phyloP scores from a whole-genome alignment of 1,140 invertebrate species.

The Phenacoccus solenopsis region DNA sequence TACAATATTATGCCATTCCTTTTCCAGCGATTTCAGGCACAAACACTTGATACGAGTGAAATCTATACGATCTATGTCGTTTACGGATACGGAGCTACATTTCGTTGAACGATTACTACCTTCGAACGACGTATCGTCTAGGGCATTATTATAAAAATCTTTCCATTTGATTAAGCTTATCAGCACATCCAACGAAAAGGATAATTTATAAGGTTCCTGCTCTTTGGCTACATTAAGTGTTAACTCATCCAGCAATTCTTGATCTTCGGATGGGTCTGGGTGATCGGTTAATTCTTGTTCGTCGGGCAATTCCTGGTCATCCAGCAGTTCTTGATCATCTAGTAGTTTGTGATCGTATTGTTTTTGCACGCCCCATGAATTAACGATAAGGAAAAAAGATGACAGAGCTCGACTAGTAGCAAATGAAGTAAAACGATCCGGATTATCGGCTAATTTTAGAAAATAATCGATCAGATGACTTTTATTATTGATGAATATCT shows the following conservation, averaged over 20 bases:
- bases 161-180: constrained; percentile 77
- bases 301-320: no score
- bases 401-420: constrained; percentile 62
- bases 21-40: constrained; percentile 68
- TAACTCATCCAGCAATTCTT: constrained; percentile 58
- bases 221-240: constrained; percentile 36
- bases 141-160: constrained; percentile 63
- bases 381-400: constrained; percentile 68
- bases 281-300: no score
- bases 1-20: constrained; percentile 65
- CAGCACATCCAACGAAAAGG: constrained; percentile 69
- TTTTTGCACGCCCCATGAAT: constrained; percentile 46
- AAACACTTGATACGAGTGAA: constrained; percentile 63
- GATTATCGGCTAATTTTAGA: constrained; percentile 58
- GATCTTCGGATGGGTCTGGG: no score
- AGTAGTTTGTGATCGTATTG: neutral
- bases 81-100: constrained; percentile 53
- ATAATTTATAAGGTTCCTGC: constrained; percentile 53
- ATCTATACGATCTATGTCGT: constrained; percentile 64
- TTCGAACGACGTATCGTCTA: constrained; percentile 46
- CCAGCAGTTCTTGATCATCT: neutral
- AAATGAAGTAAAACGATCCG: constrained; percentile 67
- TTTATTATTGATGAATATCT: constrained; percentile 63
- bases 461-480: constrained; percentile 70
- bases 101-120: constrained; percentile 27